These are phyloP conservation scores for Sogatella furcifera DNA, from an alignment of 1,140 invertebrate species.

Conservation along the genomic window DNA sequence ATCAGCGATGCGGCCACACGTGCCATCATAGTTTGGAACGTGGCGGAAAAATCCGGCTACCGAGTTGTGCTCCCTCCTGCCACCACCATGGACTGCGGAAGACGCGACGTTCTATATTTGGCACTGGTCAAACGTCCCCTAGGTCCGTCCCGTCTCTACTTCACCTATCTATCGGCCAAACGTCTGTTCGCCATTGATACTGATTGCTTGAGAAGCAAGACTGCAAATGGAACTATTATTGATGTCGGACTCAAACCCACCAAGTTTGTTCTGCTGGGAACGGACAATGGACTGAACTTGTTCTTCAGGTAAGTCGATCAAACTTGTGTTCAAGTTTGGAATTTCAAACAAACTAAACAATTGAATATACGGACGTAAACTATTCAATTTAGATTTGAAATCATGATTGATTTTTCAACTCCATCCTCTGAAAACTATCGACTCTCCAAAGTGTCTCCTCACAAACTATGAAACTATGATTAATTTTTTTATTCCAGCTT, in stretches of 20 bases:
- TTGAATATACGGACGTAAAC: too few relatives aligned
- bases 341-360: too few relatives aligned
- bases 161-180: slow-evolving; percentile 44
- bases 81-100: slow-evolving; percentile 28
- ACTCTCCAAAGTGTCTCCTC: too few relatives aligned
- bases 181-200: slow-evolving; percentile 42
- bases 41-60: slow-evolving; percentile 38
- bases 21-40: slow-evolving; percentile 49
- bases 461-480: too few relatives aligned
- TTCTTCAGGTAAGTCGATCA: slow-evolving; percentile 37
- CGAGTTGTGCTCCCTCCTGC: slow-evolving; percentile 27
- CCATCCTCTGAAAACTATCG: too few relatives aligned
- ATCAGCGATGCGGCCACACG: slow-evolving; percentile 47
- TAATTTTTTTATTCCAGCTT: too few relatives aligned
- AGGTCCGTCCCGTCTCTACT: slow-evolving; percentile 39
- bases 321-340: too few relatives aligned
- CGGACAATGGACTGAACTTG: slow-evolving; percentile 41
- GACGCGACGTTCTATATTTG: slow-evolving; percentile 44
- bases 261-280: slow-evolving; percentile 44
- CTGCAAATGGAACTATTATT: slow-evolving; percentile 37
- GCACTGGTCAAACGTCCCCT: slow-evolving; percentile 36
- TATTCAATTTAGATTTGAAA: too few relatives aligned
- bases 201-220: slow-evolving; percentile 36
- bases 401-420: too few relatives aligned
- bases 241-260: slow-evolving; percentile 42